Conservation (phyloP, 2,113 vertebrate species). For the Tachuris rubrigastra region DNA sequence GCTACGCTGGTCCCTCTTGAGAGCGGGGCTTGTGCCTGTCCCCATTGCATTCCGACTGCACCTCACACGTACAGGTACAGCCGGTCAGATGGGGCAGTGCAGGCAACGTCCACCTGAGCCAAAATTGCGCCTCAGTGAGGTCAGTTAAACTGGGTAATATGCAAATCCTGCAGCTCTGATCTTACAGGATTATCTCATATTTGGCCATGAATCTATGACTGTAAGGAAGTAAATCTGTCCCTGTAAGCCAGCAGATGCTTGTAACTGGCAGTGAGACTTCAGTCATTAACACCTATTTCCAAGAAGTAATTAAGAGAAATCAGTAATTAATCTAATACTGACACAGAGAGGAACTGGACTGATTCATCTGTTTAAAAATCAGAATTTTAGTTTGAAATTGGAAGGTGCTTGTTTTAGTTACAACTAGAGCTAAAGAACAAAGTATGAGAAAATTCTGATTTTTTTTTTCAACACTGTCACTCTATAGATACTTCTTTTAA, state of each 20-base stretch:
- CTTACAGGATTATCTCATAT: background rate
- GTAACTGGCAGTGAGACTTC: background rate
- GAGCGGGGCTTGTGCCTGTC: accelerated
- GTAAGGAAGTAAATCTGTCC: background rate
- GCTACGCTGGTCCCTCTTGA: accelerated
- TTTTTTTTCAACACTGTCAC: background rate
- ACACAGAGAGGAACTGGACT: background rate
- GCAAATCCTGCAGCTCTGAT: background rate
- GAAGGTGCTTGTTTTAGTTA: background rate
- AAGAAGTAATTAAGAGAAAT: background rate
- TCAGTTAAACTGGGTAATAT: background rate
- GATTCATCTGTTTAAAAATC: background rate
- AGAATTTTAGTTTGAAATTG: background rate
- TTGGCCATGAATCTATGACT: background rate
- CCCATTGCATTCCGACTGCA: background rate
- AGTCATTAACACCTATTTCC: background rate
- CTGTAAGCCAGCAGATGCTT: background rate
- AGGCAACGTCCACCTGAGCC: background rate
- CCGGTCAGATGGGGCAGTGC: accelerated
- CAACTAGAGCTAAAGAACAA: background rate
- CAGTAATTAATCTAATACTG: background rate
- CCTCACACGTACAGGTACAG: background rate
- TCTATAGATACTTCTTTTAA: background rate
- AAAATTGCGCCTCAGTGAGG: accelerated
- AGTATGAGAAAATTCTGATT: background rate